Evolutionary conservation across 2,113 vertebrate genomes (phyloP), one percentile per base, ranked within the genome.

Genomic region (Gasterosteus aculeatus): DNA sequence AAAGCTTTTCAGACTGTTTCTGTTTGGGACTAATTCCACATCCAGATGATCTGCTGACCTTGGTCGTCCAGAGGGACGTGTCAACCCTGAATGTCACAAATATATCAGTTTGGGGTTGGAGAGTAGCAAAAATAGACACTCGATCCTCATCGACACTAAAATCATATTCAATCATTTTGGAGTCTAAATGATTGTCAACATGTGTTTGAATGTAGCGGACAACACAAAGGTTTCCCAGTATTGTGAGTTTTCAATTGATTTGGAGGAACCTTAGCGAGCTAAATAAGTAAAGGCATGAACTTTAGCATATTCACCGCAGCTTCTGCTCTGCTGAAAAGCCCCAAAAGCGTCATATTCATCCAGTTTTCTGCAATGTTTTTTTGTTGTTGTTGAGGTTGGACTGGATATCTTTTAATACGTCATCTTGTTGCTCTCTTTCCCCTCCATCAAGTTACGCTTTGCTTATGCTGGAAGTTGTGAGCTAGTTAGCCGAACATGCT

Each of bases 1-100:
- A 38, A 54, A 81, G 77, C 62, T 74, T 84, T 49, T 72, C 58
- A 42, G 44, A 64, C 47, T 7, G 15, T 80, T 29, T 39, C 29
- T 31, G 16, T 64, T 44, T 42, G 22, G 54, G 14, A 41, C n/a
- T 26, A n/a, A 59, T 38, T 33, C 1, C 56, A 53, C 16, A 29
- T 62, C 12, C 33, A 63, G 33, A 53, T 2, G 22, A 49, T 41
- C 16, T 38, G 1, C 42, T 49, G 31, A 72, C 67, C 67, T 72
- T 47, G 39, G 8, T 47, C 60, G 22, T 26, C 22, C 22, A 26
- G 22, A 26, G 22, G 22, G 22, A 26, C 22, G 22, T 19, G 26
- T 29, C 56, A 29, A 33, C 10, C 5, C 39, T 35, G 7, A 26
- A 58, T 22, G 51, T 54, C 35, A 60, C 26, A 73, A 44, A 72